Evolutionary conservation across 2,888 invertebrate species (phyloP).

Genomic region (Parapristionchus giblindavisi): DNA sequence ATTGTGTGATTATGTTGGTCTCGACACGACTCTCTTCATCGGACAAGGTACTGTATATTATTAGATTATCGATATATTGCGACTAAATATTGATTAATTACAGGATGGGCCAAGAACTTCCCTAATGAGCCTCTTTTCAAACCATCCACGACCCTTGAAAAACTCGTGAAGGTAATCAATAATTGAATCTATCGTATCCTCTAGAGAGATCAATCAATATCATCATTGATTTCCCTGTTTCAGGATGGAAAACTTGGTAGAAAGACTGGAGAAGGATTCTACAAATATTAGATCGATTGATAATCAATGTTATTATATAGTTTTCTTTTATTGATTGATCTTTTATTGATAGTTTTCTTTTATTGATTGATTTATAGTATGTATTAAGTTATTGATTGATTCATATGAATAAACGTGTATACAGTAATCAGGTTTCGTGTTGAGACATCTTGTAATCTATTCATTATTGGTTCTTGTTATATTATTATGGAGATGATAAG

Average conservation of each 20-base stretch:
- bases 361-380: not conserved
- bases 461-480: too few relatives aligned
- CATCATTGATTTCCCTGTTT: slow-evolving; percentile 68
- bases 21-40: slow-evolving; percentile 80
- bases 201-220: not conserved
- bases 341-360: not conserved
- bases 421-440: too few relatives aligned
- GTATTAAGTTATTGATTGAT: too few relatives aligned
- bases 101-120: slow-evolving; percentile 81
- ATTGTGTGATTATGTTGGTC: slow-evolving; percentile 83
- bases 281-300: slow-evolving; percentile 78
- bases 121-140: slow-evolving; percentile 79
- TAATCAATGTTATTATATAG: too few relatives aligned
- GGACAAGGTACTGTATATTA: slow-evolving; percentile 9
- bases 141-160: slow-evolving; percentile 70
- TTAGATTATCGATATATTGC: too few relatives aligned
- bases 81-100: slow-evolving; percentile 47
- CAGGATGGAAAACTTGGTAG: slow-evolving; percentile 82
- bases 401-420: too few relatives aligned
- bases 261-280: slow-evolving; percentile 86
- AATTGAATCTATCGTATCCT: not conserved
- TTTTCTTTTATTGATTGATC: not conserved
- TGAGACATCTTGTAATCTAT: too few relatives aligned
- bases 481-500: too few relatives aligned
- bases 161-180: slow-evolving; percentile 25